Percentiles rank a stretch among this genome's conserved stretches.
Conservation (phyloP, 2,113 vertebrate species). For the Climacteris rufus region DNA sequence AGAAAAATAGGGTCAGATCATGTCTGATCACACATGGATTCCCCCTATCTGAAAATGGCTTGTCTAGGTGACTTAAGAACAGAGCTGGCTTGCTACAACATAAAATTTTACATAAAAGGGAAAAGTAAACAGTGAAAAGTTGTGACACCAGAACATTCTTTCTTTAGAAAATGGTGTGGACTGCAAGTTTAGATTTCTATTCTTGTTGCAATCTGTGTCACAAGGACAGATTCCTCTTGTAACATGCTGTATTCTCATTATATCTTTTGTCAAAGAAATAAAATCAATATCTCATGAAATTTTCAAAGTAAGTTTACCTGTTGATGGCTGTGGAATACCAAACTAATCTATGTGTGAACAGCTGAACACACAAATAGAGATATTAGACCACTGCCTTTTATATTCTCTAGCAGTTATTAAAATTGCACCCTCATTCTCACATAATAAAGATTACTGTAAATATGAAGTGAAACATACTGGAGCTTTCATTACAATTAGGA, state of each 20-base stretch:
- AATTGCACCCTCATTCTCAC: not conserved
- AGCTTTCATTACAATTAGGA: not conserved
- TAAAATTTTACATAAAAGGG: not conserved
- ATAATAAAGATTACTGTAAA: not conserved
- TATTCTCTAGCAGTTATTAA: not conserved
- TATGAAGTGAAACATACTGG: not conserved
- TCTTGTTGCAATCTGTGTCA: not conserved
- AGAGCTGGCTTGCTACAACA: not conserved
- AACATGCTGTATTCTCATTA: not conserved
- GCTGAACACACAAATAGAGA: not conserved
- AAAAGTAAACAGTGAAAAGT: not conserved
- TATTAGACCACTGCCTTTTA: not conserved
- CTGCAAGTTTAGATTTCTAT: not conserved
- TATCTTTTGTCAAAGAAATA: not conserved
- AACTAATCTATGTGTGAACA: not conserved
- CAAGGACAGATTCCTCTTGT: not conserved
- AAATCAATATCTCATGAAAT: slow-evolving; percentile 35
- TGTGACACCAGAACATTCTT: not conserved
- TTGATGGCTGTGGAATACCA: not conserved
- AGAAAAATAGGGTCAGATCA: not conserved
- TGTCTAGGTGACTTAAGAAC: not conserved
- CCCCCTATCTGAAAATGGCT: not conserved
- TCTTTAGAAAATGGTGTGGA: not conserved
- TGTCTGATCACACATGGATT: not conserved
- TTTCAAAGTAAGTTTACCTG: not conserved